A percentile compares a stretch with the other conserved stretches of the same genome.
Evolutionary conservation across 1,140 invertebrate genomes (phyloP).

Genomic region (Brachionus paranguensis): DNA sequence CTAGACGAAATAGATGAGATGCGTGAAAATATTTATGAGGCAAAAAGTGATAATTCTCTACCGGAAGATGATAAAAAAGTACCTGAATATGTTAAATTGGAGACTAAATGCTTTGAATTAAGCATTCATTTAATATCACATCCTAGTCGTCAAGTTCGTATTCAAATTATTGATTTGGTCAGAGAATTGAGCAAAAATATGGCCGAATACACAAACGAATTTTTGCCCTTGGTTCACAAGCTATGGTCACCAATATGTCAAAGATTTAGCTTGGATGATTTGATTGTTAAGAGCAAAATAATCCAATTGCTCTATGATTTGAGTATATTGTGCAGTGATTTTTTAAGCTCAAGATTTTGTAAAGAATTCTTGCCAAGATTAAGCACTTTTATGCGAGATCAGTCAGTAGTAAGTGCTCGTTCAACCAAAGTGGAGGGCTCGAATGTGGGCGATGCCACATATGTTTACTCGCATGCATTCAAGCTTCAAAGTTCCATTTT

Average conservation of each 20-base stretch:
- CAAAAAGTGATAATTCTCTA: not conserved
- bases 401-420: not conserved
- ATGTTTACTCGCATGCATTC: conserved; percentile 33
- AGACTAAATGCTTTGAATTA: not conserved
- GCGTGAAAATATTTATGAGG: not conserved
- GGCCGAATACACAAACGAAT: conserved; percentile 18
- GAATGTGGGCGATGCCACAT: not conserved
- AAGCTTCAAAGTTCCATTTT: conserved; percentile 19
- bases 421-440: not conserved
- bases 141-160: not conserved
- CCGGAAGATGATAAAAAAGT: not conserved
- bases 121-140: conserved; percentile 15
- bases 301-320: conserved; percentile 4
- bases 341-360: conserved; percentile 12
- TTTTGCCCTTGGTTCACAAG: conserved; percentile 28
- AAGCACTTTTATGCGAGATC: conserved; percentile 10
- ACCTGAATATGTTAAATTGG: not conserved
- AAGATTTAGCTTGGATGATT: conserved; percentile 7
- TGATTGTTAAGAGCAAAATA: conserved; percentile 11
- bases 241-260: conserved; percentile 18
- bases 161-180: conserved; percentile 31
- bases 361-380: conserved; percentile 23
- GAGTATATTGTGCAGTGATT: conserved; percentile 20
- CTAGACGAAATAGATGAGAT: not conserved
- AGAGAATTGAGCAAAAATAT: conserved; percentile 12